Conservation (phyloP, 2,797 vertebrate species). For the Sorex maritimensis region DNA sequence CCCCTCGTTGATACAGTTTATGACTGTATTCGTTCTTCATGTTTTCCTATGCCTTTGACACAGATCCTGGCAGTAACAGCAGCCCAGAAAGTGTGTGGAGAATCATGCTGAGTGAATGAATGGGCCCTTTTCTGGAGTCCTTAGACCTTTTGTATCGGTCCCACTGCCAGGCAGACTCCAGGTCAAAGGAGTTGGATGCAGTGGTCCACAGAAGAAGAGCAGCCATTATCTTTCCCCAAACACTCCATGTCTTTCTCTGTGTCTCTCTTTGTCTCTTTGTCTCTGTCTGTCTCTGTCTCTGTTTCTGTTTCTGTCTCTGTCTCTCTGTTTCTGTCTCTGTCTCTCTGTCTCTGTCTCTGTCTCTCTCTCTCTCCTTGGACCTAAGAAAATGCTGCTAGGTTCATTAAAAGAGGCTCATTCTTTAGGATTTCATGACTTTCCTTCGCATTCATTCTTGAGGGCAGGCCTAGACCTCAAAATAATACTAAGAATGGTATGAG, state of each 20-base stretch:
- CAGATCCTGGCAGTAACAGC: not conserved
- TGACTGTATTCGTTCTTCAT: not conserved
- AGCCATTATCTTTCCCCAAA: not conserved
- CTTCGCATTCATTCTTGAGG: not conserved
- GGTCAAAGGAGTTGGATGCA: not conserved
- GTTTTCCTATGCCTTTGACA: not conserved
- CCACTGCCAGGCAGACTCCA: not conserved
- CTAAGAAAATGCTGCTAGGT: not conserved
- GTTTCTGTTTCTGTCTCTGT: no score
- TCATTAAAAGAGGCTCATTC: not conserved
- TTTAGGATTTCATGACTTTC: not conserved
- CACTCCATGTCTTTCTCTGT: no score
- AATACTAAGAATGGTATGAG: not conserved
- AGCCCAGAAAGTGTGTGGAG: not conserved
- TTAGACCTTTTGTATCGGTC: not conserved
- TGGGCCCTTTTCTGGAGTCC: no score
- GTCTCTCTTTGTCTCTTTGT: no score
- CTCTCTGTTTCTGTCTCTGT: no score
- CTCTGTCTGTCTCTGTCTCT: not conserved
- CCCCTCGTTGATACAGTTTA: not conserved
- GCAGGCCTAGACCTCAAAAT: not conserved
- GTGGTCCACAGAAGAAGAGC: not conserved
- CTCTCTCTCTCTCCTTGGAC: not conserved
- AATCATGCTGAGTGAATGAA: not conserved
- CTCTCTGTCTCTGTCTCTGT: no score